Evolutionary conservation across 2,797 vertebrate species (phyloP).

Genomic region (Dipus sagitta): DNA sequence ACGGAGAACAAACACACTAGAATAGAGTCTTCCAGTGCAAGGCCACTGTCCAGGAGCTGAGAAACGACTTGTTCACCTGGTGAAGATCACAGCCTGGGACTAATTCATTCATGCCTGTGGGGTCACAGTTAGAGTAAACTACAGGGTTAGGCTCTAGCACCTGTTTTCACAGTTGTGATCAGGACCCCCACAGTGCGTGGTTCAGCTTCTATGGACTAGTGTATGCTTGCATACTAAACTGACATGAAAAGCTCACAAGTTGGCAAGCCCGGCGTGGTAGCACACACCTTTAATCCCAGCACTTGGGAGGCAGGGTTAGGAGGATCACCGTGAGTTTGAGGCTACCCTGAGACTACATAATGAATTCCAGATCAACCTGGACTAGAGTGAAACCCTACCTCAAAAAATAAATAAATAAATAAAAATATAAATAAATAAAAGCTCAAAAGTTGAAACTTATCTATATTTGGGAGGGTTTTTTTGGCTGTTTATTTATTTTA

Average conservation of each 20-base stretch:
- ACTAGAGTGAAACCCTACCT: too few species aligned
- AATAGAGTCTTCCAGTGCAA: neutral
- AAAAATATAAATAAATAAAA: too few species aligned
- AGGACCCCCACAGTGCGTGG: neutral
- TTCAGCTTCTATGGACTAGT: neutral
- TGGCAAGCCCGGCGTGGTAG: too few species aligned
- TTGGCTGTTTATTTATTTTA: too few species aligned
- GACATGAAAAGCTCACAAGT: neutral
- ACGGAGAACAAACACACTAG: neutral
- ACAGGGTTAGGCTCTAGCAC: neutral
- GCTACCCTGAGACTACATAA: too few species aligned
- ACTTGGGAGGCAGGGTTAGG: too few species aligned
- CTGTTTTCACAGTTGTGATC: slow-evolving; percentile 4
- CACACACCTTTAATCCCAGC: too few species aligned
- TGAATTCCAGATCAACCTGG: too few species aligned
- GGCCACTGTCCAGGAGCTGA: neutral
- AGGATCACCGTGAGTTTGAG: too few species aligned
- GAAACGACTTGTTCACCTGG: neutral
- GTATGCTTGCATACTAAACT: neutral
- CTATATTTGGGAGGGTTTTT: too few species aligned
- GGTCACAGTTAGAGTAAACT: neutral
- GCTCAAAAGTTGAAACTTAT: too few species aligned
- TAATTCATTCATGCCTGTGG: neutral
- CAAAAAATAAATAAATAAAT: too few species aligned
- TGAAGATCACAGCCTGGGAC: neutral